phyloP scores from a whole-genome alignment of 2,113 vertebrate genomes.

The Coryphaenoides rupestris region DNA sequence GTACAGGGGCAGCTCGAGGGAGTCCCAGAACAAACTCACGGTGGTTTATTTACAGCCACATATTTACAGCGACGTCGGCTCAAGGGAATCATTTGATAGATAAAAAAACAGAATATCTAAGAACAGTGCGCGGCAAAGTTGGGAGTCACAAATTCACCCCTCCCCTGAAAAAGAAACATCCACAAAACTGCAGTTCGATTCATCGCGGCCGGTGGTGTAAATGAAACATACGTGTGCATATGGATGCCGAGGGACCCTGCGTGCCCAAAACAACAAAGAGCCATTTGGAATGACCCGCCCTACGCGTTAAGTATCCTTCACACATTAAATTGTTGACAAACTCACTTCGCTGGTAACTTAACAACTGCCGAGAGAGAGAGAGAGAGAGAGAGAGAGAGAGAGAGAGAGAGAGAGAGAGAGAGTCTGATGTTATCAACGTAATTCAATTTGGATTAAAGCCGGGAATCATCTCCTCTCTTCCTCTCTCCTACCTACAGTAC shows the following conservation, averaged over 20 bases:
- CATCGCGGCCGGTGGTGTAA: too few relatives aligned
- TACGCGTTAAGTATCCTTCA: constrained; percentile 5
- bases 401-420: too few relatives aligned
- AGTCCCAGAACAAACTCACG: constrained; percentile 34
- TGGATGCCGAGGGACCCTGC: neutral
- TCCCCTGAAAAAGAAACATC: neutral
- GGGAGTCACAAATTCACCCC: neutral
- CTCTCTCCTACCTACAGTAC: constrained; percentile 22
- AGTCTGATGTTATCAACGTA: constrained; percentile 50
- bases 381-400: too few relatives aligned
- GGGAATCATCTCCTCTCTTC: constrained; percentile 53
- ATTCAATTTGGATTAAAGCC: constrained; percentile 63
- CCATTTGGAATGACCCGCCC: constrained; percentile 21
- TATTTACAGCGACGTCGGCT: constrained; percentile 49
- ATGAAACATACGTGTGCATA: too few relatives aligned
- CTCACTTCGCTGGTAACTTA: neutral
- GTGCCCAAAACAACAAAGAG: constrained; percentile 15
- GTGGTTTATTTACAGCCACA: constrained; percentile 60
- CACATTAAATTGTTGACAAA: constrained; percentile 22
- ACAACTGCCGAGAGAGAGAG: too few relatives aligned
- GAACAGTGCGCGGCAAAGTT: neutral
- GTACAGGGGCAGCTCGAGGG: constrained; percentile 40
- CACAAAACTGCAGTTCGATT: constrained; percentile 2
- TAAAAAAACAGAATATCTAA: neutral
- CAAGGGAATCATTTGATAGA: constrained; percentile 8